Base-by-base conservation (phyloP, 1,140 invertebrate species). In the Anoplophora glabripennis region DNA sequence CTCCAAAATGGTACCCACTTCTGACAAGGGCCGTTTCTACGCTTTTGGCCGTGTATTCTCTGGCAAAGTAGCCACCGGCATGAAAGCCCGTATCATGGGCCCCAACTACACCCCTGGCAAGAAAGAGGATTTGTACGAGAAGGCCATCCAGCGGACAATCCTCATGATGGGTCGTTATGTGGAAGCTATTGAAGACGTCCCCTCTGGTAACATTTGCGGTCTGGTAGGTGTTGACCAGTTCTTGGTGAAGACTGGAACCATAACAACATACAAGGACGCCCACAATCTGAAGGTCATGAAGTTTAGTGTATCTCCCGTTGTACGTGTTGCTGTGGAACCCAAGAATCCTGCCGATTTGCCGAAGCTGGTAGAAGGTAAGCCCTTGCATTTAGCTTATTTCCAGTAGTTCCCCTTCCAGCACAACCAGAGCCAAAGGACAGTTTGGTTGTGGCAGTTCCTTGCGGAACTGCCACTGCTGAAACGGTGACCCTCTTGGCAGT, bases 161-260 rank as follows among this genome's bases (percentile, higher is more conserved):
- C 83, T 99, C 60, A 99, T 99, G 98, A 99, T 99, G 97, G 98
- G 97, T 67, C 92, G 97, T 84, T 98, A 98, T 72, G 93, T 94
- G 45, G 98, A 99, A 80, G 93, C 97, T 61, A 99, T 99, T 78
- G 96, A 99, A 80, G 96, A 99, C 84, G 96, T 99, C 61, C 97
- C 97, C 53, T 96, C 89, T 70, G 97, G 97, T 77, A 99, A 99
- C 85, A 99, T 99, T 79, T 99, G 96, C 79, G 98, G 98, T 86
- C 84, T 99, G 67, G 98, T 99, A 67, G 98, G 98, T 76, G 96
- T 99, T 57, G 98, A 99, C 86, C 96, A 99, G 79, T 99, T 95
- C 82, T 84, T 99, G 69, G 93, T 99, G 7, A 99, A 99, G 80
- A 99, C 97, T 69, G 98, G 98, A 76, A 99, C 98, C 61, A 99